Evolutionary conservation across 2,797 vertebrate species (phyloP).

Genomic region (Epinephelus malabaricus): DNA sequence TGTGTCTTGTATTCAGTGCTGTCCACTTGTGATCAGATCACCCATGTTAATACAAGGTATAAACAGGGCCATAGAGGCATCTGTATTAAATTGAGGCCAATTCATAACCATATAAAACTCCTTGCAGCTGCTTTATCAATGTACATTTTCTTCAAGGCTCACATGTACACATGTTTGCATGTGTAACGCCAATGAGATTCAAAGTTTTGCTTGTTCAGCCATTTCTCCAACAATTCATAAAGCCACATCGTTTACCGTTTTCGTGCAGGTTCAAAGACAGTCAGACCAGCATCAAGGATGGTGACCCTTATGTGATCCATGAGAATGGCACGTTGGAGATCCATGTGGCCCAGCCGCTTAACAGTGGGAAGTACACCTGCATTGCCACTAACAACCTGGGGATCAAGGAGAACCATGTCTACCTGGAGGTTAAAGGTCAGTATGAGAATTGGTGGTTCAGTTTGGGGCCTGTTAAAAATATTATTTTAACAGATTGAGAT

Average conservation of each 20-base stretch:
- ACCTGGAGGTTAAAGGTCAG: conserved; percentile 96
- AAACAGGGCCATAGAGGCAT: no score
- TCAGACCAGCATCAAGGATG: conserved; percentile 88
- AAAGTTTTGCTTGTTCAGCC: not conserved
- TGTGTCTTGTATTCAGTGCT: no score
- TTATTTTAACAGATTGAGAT: not conserved
- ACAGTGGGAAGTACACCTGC: conserved; percentile 94
- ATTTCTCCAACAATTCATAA: not conserved
- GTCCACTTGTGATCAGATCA: no score
- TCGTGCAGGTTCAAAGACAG: conserved; percentile 92
- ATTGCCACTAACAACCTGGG: conserved; percentile 94
- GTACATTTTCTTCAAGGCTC: no score
- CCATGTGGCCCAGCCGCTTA: conserved; percentile 88
- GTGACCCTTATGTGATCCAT: conserved; percentile 91
- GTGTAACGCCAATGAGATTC: not conserved
- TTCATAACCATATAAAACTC: no score
- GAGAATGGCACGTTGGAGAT: conserved; percentile 96
- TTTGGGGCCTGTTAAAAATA: not conserved
- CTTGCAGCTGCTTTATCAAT: no score
- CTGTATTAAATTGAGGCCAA: no score
- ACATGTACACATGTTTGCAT: not conserved
- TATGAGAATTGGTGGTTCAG: not conserved
- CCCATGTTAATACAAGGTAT: no score
- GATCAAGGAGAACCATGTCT: conserved; percentile 92
- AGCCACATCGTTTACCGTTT: not conserved